These are phyloP conservation scores for Eupeodes luniger DNA, from an alignment of 2,888 invertebrate species.

Conservation along the genomic window DNA sequence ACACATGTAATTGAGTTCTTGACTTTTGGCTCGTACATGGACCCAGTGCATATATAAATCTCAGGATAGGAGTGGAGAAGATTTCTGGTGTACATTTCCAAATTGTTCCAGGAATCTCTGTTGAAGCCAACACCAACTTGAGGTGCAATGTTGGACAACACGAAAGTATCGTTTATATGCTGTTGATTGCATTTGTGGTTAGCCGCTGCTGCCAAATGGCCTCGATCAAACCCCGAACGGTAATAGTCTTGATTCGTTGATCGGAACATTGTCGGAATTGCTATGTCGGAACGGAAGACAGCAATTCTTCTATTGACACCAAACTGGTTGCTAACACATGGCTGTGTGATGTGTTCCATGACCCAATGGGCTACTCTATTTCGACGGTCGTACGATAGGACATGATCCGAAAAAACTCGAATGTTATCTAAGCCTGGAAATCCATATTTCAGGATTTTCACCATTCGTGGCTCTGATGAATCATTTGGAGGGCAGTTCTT, in stretches of 20 bases:
- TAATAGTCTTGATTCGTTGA: conserved; percentile 93
- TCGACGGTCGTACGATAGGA: conserved; percentile 95
- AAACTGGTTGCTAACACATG: conserved; percentile 87
- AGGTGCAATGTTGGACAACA: conserved; percentile 96
- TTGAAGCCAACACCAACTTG: conserved; percentile 97
- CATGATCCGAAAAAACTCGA: conserved; percentile 93
- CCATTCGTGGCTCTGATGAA: conserved; percentile 81
- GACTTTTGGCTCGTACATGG: conserved; percentile 92
- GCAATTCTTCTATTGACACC: conserved; percentile 90
- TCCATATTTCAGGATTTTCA: conserved; percentile 96
- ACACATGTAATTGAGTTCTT: conserved; percentile 93
- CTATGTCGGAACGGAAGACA: conserved; percentile 92
- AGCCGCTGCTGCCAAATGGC: conserved; percentile 98
- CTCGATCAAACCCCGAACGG: conserved; percentile 95
- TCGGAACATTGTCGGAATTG: conserved; percentile 92
- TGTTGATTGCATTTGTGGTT: conserved; percentile 92
- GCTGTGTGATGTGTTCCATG: conserved; percentile 94
- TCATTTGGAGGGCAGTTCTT: not conserved
- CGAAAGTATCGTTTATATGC: conserved; percentile 95
- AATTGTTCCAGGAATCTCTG: conserved; percentile 93
- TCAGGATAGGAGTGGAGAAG: conserved; percentile 89
- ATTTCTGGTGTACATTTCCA: conserved; percentile 93
- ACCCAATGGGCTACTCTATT: conserved; percentile 97
- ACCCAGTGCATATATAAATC: conserved; percentile 96
- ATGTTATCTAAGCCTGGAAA: conserved; percentile 95